phyloP scores from a whole-genome alignment of 2,797 vertebrate species.

The Myioborus miniatus region DNA sequence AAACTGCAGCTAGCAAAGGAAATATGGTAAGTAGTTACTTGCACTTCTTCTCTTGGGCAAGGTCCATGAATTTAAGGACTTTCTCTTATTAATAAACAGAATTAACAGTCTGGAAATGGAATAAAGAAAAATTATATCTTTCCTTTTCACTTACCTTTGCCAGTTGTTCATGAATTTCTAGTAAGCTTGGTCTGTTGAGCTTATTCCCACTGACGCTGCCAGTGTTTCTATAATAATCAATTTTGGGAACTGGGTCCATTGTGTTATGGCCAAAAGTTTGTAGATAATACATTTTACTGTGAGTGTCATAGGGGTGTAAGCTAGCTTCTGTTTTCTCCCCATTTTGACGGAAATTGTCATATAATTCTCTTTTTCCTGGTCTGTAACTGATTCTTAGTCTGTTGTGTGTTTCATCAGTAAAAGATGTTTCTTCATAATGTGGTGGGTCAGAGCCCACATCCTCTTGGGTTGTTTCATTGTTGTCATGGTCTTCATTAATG shows the following conservation, averaged over 20 bases:
- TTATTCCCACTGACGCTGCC: slow-evolving; percentile 92
- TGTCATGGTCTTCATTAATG: slow-evolving; percentile 74
- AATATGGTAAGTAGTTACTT: neutral
- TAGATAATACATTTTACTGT: slow-evolving; percentile 80
- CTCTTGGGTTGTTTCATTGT: slow-evolving; percentile 56
- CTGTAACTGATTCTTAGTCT: slow-evolving; percentile 77
- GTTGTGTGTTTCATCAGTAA: slow-evolving; percentile 73
- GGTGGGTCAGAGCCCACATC: slow-evolving; percentile 82
- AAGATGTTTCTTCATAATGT: slow-evolving; percentile 85
- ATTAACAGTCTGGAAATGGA: slow-evolving; percentile 12
- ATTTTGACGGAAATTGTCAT: slow-evolving; percentile 80
- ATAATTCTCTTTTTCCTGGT: slow-evolving; percentile 76
- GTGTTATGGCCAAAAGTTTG: slow-evolving; percentile 94
- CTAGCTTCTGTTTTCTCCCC: slow-evolving; percentile 79
- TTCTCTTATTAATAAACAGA: slow-evolving; percentile 38
- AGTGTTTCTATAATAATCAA: slow-evolving; percentile 95
- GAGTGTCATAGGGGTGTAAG: slow-evolving; percentile 80
- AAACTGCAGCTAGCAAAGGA: neutral
- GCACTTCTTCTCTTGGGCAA: slow-evolving; percentile 3
- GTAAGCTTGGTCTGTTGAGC: slow-evolving; percentile 87
- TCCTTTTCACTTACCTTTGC: slow-evolving; percentile 86
- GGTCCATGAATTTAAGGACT: slow-evolving; percentile 19
- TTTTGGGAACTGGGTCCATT: slow-evolving; percentile 90
- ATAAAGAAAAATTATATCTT: neutral
- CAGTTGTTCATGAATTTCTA: slow-evolving; percentile 93